Conservation (phyloP, 2,888 invertebrate genomes). For the Cerastis leucographa region DNA sequence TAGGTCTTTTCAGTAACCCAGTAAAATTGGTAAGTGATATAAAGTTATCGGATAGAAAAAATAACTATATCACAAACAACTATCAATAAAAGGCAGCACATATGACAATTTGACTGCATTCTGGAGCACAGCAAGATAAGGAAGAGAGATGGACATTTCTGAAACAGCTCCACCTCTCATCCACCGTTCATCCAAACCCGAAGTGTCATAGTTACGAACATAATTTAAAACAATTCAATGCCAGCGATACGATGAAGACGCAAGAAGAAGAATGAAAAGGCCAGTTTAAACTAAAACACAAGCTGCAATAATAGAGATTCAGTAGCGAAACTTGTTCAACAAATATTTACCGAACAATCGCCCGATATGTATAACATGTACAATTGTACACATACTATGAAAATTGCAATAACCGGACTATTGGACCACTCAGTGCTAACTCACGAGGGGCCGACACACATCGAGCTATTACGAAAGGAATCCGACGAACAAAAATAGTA, state of each 20-base stretch:
- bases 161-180: not conserved
- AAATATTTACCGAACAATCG: constrained; percentile 31
- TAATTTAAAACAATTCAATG: not conserved
- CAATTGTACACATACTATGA: constrained; percentile 34
- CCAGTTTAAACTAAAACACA: not conserved
- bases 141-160: not conserved
- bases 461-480: constrained; percentile 29
- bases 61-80: not conserved
- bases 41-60: not conserved
- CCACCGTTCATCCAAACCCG: not conserved
- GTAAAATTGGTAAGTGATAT: not conserved
- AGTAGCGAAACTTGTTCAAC: constrained; percentile 11
- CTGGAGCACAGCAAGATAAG: not conserved
- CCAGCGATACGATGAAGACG: not conserved
- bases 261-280: not conserved
- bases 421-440: constrained; percentile 41
- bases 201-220: not conserved
- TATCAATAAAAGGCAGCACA: not conserved
- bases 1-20: not conserved
- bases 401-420: constrained; percentile 61
- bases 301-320: not conserved
- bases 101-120: not conserved
- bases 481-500: not conserved
- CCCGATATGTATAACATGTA: constrained; percentile 19
- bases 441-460: constrained; percentile 22